These are phyloP conservation scores for Sinodicranocentrus sp. DNA, from an alignment of 2,888 invertebrate species.

Conservation along the genomic window DNA sequence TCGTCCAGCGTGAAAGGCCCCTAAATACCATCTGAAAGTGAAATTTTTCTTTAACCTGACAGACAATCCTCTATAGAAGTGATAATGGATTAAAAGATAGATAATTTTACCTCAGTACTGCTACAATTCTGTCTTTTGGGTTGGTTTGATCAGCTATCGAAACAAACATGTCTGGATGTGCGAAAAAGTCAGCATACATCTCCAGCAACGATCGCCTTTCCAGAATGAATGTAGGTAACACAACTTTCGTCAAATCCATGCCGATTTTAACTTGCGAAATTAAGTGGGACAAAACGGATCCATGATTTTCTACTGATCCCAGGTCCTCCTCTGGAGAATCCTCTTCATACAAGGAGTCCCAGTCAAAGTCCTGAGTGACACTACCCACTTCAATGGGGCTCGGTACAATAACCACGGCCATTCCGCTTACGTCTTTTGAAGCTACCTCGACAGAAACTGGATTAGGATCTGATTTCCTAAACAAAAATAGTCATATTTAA, in stretches of 20 bases:
- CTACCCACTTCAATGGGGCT: conserved; percentile 21
- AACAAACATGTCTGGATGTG: conserved; percentile 88
- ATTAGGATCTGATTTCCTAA: conserved; percentile 50
- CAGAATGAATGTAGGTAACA: conserved; percentile 98
- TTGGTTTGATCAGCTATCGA: conserved; percentile 94
- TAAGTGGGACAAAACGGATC: conserved; percentile 97
- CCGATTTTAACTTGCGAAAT: conserved; percentile 99
- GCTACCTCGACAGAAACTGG: conserved; percentile 11
- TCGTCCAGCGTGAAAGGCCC: conserved; percentile 98
- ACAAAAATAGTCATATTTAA: too few species aligned
- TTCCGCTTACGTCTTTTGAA: not conserved
- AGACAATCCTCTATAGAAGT: not conserved
- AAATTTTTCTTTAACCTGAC: not conserved
- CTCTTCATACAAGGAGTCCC: conserved; percentile 75
- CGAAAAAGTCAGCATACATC: conserved; percentile 99
- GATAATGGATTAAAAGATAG: not conserved
- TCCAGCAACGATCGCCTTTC: conserved; percentile 97
- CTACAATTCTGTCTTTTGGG: conserved; percentile 94
- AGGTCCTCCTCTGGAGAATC: conserved; percentile 78
- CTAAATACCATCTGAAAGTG: conserved; percentile 91
- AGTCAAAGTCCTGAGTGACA: conserved; percentile 67
- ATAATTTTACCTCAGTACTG: conserved; percentile 83
- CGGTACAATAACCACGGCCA: not conserved
- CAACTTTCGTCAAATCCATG: conserved; percentile 99
- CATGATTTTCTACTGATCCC: conserved; percentile 96